Percentiles rank a stretch among this genome's conserved stretches.
These are phyloP conservation scores for Actinopyga echinites DNA, from an alignment of 53 echinoderm and acorn worm genomes.

Conservation along the genomic window DNA sequence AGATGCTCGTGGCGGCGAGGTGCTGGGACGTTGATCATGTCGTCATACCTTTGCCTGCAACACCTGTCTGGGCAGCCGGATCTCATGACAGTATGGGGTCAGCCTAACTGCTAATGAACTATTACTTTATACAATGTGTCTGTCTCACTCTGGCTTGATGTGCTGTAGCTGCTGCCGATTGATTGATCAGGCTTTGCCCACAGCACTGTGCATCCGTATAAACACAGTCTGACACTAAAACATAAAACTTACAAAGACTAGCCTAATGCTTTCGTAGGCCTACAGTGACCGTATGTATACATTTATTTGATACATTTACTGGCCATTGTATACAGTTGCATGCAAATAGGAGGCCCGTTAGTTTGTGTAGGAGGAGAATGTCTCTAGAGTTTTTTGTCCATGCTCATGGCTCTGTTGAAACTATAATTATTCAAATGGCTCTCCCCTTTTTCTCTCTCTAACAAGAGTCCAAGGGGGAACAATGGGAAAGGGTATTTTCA, in stretches of 20 bases:
- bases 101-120: neutral
- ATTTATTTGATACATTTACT: conserved; percentile 32
- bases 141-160: neutral
- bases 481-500: too few relatives aligned
- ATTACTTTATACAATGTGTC: neutral
- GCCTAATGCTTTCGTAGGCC: neutral
- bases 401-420: neutral
- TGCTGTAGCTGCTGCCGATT: neutral
- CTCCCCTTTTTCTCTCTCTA: neutral
- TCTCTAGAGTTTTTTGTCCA: conserved; percentile 28
- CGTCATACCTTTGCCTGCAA: conserved; percentile 2
- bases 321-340: conserved; percentile 41
- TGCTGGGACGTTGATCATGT: conserved; percentile 5
- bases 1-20: neutral
- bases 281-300: conserved; percentile 26
- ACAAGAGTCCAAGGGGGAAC: too few relatives aligned
- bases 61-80: conserved; percentile 25
- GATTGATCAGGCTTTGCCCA: neutral
- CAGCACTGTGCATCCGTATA: conserved; percentile 9
- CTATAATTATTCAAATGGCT: conserved; percentile 10
- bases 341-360: conserved; percentile 36
- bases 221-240: conserved; percentile 5
- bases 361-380: neutral
- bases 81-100: conserved; percentile 11
- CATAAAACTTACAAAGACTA: neutral